A percentile compares a stretch with the other conserved stretches of the same genome.
These are phyloP conservation scores for Clarias gariepinus DNA, from an alignment of 2,113 vertebrate genomes.

Conservation along the genomic window DNA sequence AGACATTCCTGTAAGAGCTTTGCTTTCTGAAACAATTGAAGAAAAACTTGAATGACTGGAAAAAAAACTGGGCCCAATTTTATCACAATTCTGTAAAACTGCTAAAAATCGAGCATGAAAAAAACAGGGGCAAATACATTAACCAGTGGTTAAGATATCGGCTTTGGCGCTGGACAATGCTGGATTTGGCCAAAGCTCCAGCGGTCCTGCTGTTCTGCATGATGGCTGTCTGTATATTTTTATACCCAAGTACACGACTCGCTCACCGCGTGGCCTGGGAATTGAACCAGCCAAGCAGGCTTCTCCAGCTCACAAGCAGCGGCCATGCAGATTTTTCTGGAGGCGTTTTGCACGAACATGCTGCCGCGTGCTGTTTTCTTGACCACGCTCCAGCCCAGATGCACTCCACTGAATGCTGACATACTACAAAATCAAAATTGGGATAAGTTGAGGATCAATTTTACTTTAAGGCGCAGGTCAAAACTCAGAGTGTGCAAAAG, in stretches of 20 bases:
- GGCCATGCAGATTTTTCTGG: constrained; percentile 18
- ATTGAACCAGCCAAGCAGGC: constrained; percentile 2
- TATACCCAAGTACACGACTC: constrained; percentile 39
- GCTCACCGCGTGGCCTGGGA: constrained; percentile 29
- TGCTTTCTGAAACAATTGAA: neutral
- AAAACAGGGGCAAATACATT: neutral
- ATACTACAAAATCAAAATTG: constrained; percentile 1
- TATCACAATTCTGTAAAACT: neutral
- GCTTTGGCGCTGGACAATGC: constrained; percentile 17
- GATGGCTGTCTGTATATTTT: constrained; percentile 41
- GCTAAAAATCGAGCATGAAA: neutral
- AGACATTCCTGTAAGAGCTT: neutral
- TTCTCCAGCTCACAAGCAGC: constrained; percentile 8
- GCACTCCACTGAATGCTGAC: neutral
- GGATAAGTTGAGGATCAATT: constrained; percentile 1
- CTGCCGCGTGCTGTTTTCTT: neutral
- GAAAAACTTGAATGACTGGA: neutral
- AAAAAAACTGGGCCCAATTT: neutral
- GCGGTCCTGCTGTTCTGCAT: constrained; percentile 32
- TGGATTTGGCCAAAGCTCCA: constrained; percentile 22
- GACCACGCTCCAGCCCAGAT: constrained; percentile 1
- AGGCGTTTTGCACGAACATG: neutral
- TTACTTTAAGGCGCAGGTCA: constrained; percentile 2
- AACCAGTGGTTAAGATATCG: constrained; percentile 15
- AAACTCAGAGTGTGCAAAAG: constrained; percentile 21